phyloP scores from a whole-genome alignment of 2,888 invertebrate species.

The Catocala sponsa region DNA sequence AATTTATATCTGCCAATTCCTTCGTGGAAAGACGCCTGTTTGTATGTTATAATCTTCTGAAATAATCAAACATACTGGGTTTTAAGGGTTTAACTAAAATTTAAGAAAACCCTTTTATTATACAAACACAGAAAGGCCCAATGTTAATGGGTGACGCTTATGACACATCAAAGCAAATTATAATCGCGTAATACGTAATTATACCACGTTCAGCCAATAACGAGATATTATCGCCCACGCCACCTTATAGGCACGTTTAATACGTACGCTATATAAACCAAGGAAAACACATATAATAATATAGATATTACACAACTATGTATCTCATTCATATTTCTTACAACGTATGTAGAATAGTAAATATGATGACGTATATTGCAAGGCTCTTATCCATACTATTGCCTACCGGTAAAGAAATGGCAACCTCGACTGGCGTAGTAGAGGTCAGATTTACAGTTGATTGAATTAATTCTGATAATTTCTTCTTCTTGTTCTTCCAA shows the following conservation, averaged over 20 bases:
- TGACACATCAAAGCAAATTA: conserved; percentile 6
- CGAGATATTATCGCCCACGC: conserved; percentile 7
- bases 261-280: background rate
- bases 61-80: too few species aligned
- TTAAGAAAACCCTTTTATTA: background rate
- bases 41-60: too few species aligned
- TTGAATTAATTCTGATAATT: too few species aligned
- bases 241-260: background rate
- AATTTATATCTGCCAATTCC: too few species aligned
- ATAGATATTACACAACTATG: conserved; percentile 1
- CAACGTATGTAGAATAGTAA: conserved; percentile 3
- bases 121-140: conserved; percentile 3
- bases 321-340: conserved; percentile 5
- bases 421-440: too few species aligned
- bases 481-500: too few species aligned
- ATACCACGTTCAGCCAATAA: conserved; percentile 3
- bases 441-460: too few species aligned
- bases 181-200: conserved; percentile 3
- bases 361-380: background rate
- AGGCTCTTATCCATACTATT: too few species aligned
- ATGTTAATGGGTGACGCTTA: background rate
- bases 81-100: too few species aligned
- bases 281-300: conserved; percentile 2
- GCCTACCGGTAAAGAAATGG: too few species aligned
- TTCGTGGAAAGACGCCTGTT: too few species aligned